These are phyloP conservation scores for Coleophora deauratella DNA, from an alignment of 2,888 invertebrate genomes.

Conservation along the genomic window DNA sequence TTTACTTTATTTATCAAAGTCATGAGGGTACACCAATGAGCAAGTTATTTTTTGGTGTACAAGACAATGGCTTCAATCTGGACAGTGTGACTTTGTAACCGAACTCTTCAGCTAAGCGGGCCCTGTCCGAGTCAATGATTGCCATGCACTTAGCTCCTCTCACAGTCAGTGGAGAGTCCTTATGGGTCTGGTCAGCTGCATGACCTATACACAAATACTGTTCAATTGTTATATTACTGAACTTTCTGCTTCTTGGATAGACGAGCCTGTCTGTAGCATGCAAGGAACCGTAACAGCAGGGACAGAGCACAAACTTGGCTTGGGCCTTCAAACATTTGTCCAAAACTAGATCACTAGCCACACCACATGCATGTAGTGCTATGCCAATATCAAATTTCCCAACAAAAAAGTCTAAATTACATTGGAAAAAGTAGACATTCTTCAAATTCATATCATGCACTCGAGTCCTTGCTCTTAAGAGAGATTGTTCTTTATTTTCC, in stretches of 20 bases:
- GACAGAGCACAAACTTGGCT: constrained; percentile 91
- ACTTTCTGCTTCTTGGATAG: constrained; percentile 86
- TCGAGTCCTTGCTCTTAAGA: constrained; percentile 82
- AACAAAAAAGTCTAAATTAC: constrained; percentile 92
- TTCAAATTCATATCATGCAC: constrained; percentile 77
- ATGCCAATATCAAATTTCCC: constrained; percentile 89
- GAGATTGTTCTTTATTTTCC: constrained; percentile 93
- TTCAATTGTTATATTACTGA: constrained; percentile 59
- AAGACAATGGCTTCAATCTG: constrained; percentile 84
- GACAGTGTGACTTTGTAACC: constrained; percentile 85
- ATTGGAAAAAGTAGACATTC: constrained; percentile 88
- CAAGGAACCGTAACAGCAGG: constrained; percentile 95
- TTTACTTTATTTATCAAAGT: constrained; percentile 5
- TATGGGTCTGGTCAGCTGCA: constrained; percentile 93
- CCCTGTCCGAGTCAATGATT: constrained; percentile 90
- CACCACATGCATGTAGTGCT: constrained; percentile 94
- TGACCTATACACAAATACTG: constrained; percentile 90
- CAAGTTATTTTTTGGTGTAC: constrained; percentile 95
- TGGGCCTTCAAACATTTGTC: constrained; percentile 83
- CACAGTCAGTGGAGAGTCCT: constrained; percentile 77
- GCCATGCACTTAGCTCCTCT: constrained; percentile 92
- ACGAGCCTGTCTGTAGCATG: constrained; percentile 84
- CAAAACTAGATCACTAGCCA: constrained; percentile 94
- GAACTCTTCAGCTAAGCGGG: constrained; percentile 80
- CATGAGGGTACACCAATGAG: constrained; percentile 76